A percentile compares a stretch with the other conserved stretches of the same genome.
Conservation (phyloP, 2,113 vertebrate genomes). For the Dasypus novemcinctus region DNA sequence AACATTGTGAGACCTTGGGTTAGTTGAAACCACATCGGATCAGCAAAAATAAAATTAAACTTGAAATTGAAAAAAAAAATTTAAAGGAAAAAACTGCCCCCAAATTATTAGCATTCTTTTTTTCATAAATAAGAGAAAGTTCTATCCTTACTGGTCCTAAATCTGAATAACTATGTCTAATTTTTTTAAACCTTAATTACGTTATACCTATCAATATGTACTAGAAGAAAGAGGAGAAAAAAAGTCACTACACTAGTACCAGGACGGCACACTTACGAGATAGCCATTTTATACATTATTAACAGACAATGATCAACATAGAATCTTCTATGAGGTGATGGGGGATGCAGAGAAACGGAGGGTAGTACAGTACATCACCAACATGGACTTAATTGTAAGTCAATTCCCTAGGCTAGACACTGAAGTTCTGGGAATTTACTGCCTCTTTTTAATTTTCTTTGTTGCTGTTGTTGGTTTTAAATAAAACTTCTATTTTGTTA, state of each 20-base stretch:
- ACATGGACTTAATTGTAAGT: slow-evolving; percentile 91
- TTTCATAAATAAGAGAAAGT: slow-evolving; percentile 95
- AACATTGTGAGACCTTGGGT: slow-evolving; percentile 97
- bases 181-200: slow-evolving; percentile 93
- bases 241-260: slow-evolving; percentile 93
- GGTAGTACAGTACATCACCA: slow-evolving; percentile 93
- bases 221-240: slow-evolving; percentile 90
- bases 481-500: slow-evolving; percentile 85
- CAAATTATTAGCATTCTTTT: slow-evolving; percentile 88
- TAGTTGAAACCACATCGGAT: slow-evolving; percentile 97
- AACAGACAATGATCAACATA: slow-evolving; percentile 92
- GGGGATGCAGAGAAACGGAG: slow-evolving; percentile 89
- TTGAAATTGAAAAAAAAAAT: slow-evolving; percentile 77
- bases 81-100: slow-evolving; percentile 86
- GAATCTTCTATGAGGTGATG: slow-evolving; percentile 88
- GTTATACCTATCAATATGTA: slow-evolving; percentile 96
- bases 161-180: slow-evolving; percentile 97
- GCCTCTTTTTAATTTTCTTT: slow-evolving; percentile 72
- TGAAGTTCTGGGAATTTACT: slow-evolving; percentile 89
- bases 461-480: slow-evolving; percentile 76
- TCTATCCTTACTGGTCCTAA: slow-evolving; percentile 99
- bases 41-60: slow-evolving; percentile 85
- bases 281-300: slow-evolving; percentile 93
- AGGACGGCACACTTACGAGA: slow-evolving; percentile 97
- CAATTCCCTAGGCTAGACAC: slow-evolving; percentile 88